Base-by-base conservation (phyloP, 2,797 vertebrate genomes). In the Oceanodroma leucorhoa region DNA sequence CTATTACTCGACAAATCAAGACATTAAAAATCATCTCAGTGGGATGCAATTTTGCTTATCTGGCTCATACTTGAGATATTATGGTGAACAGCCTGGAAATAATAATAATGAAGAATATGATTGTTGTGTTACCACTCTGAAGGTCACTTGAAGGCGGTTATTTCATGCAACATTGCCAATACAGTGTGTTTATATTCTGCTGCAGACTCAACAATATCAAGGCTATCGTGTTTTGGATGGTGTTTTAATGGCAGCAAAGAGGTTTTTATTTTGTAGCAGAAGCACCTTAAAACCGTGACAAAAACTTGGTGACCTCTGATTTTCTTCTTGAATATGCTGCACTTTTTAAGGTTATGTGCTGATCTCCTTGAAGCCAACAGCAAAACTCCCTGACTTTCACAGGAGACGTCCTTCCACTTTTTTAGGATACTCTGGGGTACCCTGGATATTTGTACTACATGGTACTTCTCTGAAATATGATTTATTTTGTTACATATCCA, bases 51-150 rank as follows among this genome's bases (percentile, higher is more conserved):
- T 96, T 96, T 91, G 66, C 95, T 98, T 97, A 95, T 97, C 96
- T 96, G 73, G 67, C 90, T 95, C 92, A 66, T 95, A 94, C 88
- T 95, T 94, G 79, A 93, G 91, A 67, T 92, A 94, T 94, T 96
- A 94, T 83, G 88, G 78, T 90, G 91, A 95, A 77, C 73, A 94
- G 95, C 67, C 91, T 95, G 30, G 51, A 88, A 96, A 96, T 82
- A 94, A 97, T 95, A 97, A 97, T 96, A 97, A 97, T 87, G 89
- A 97, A 96, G 95, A 96, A 89, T 83, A 82, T 64, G 84, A 96
- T 94, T 95, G 88, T 93, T 96, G 70, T 94, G 90, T 94, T 96
- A 90, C 92, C 70, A 79, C 54, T 85, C 79, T 96, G 96, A 97
- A 97, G 97, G 97, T 97, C 96, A 97, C 50, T 61, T 69, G 72